Percentiles rank a stretch among this genome's conserved stretches.
Conservation (phyloP, 2,797 vertebrate genomes). For the Neosalanx taihuensis region DNA sequence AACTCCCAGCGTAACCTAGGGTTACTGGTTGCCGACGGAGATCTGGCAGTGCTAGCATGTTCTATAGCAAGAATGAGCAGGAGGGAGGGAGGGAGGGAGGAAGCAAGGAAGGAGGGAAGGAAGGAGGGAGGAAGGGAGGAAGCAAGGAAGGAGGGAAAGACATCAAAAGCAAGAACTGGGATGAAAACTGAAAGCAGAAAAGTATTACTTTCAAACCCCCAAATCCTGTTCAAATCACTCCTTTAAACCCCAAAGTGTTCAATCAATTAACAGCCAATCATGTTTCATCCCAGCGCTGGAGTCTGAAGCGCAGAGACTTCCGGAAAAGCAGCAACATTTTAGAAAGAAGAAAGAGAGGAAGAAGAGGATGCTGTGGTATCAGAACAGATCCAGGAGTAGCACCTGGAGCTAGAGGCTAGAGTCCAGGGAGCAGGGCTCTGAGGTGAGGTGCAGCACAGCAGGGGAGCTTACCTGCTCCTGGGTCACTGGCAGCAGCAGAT, state of each 20-base stretch:
- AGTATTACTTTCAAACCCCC: neutral
- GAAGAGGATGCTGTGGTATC: conserved; percentile 9
- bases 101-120: conserved; percentile 9
- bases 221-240: too few relatives aligned
- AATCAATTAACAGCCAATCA: neutral
- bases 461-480: neutral
- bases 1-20: conserved; percentile 86
- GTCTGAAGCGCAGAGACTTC: neutral
- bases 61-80: conserved; percentile 75
- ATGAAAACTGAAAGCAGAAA: conserved; percentile 22
- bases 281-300: neutral
- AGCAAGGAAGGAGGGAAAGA: conserved; percentile 45
- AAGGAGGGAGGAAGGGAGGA: conserved; percentile 27
- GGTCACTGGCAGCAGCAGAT: conserved; percentile 3
- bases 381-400: conserved; percentile 15
- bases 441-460: too few relatives aligned
- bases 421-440: conserved; percentile 14
- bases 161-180: conserved; percentile 48
- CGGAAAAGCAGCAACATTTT: conserved; percentile 7
- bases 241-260: neutral
- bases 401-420: conserved; percentile 26
- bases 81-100: conserved; percentile 61
- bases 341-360: neutral
- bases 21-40: conserved; percentile 82
- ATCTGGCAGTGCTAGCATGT: conserved; percentile 69